phyloP scores from a whole-genome alignment of 2,113 vertebrate genomes.

The Protobothrops mucrosquamatus region DNA sequence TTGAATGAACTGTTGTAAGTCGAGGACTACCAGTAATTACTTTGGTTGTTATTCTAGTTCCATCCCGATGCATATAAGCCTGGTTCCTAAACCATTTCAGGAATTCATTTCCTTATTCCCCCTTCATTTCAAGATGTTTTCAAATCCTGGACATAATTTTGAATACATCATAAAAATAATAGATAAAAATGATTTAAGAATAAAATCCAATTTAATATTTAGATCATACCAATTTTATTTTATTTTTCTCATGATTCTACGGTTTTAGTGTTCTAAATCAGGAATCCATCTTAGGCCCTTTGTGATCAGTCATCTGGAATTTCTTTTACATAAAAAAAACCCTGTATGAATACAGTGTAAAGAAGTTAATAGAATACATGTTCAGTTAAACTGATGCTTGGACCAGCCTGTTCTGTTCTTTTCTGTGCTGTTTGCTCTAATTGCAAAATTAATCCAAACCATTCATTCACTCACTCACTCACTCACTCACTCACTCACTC shows the following conservation, averaged over 20 bases:
- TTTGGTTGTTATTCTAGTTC: not conserved
- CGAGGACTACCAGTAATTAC: not conserved
- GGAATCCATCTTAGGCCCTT: not conserved
- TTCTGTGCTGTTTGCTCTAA: not conserved
- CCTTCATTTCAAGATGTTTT: not conserved
- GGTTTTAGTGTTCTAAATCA: not conserved
- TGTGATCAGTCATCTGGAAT: not conserved
- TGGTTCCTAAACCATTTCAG: not conserved
- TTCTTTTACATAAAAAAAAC: not conserved
- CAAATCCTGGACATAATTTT: not conserved
- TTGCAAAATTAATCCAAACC: not conserved
- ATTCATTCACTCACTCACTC: not conserved
- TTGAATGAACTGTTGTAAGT: no score
- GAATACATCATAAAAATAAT: not conserved
- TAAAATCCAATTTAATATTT: not conserved
- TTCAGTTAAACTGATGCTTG: not conserved
- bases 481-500: not conserved
- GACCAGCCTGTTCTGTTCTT: not conserved
- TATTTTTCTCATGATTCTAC: not conserved
- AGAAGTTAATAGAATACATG: not conserved
- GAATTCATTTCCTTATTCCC: not conserved
- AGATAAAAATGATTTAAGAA: not conserved
- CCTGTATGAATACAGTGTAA: not conserved
- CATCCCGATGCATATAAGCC: not conserved
- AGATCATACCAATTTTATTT: not conserved